These are phyloP conservation scores for Scatophagus argus DNA, from an alignment of 2,113 vertebrate genomes.

Conservation along the genomic window DNA sequence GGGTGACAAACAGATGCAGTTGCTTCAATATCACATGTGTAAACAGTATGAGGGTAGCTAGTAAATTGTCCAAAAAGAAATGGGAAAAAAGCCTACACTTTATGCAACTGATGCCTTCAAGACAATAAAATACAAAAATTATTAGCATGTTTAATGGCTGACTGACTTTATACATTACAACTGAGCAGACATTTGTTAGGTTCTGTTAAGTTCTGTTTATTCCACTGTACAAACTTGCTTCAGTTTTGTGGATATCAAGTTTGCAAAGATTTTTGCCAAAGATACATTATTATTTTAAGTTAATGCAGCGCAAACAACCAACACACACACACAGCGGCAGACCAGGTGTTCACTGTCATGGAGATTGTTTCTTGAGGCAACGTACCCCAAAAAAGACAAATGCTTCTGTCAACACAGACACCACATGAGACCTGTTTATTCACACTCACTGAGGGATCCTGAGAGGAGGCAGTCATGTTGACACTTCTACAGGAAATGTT, in stretches of 20 bases:
- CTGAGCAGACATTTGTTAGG: neutral
- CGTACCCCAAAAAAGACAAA: neutral
- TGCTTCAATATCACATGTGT: neutral
- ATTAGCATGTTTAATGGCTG: no score
- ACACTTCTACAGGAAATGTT: slow-evolving; percentile 12
- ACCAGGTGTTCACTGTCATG: neutral
- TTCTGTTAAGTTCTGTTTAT: neutral
- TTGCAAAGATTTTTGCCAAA: neutral
- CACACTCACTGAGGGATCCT: neutral
- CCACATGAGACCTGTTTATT: slow-evolving; percentile 3
- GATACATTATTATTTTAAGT: no score
- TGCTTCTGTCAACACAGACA: neutral
- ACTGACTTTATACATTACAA: neutral
- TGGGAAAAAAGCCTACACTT: neutral
- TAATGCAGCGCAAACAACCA: no score
- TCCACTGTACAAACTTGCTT: neutral
- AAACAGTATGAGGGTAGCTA: neutral
- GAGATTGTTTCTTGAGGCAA: no score
- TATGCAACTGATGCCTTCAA: neutral
- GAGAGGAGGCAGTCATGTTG: neutral
- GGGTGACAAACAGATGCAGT: slow-evolving; percentile 30
- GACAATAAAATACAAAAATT: neutral
- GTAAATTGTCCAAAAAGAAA: neutral
- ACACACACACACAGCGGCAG: no score
- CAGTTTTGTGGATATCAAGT: neutral